phyloP scores from a whole-genome alignment of 2,888 invertebrate species.

The Sminthurides aquaticus region DNA sequence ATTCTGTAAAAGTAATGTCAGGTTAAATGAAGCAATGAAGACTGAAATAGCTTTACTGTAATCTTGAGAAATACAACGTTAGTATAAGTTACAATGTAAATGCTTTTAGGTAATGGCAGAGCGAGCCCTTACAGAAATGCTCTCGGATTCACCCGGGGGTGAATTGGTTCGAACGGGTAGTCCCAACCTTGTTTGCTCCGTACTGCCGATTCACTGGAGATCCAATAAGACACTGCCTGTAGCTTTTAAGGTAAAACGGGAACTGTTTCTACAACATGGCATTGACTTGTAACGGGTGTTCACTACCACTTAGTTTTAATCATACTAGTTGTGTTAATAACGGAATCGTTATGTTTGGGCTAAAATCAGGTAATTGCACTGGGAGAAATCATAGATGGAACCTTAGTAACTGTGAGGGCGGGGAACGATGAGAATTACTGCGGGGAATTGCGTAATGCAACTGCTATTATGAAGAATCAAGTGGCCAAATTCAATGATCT shows the following conservation, averaged over 20 bases:
- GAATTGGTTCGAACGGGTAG: slow-evolving; percentile 90
- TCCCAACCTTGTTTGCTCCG: slow-evolving; percentile 86
- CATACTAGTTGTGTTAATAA: too few species aligned
- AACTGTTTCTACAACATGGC: neutral
- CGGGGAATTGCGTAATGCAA: slow-evolving; percentile 85
- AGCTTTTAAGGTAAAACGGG: slow-evolving; percentile 91
- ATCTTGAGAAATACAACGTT: too few species aligned
- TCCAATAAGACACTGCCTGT: slow-evolving; percentile 94
- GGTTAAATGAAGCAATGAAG: too few species aligned
- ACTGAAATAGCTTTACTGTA: too few species aligned
- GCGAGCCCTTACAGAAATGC: slow-evolving; percentile 70
- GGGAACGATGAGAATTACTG: slow-evolving; percentile 97
- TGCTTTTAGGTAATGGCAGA: slow-evolving; percentile 56
- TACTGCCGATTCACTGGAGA: slow-evolving; percentile 90
- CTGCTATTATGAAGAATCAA: slow-evolving; percentile 92
- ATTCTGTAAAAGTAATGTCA: neutral
- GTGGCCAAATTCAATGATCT: slow-evolving; percentile 97
- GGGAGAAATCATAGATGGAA: slow-evolving; percentile 88
- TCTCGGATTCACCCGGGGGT: slow-evolving; percentile 78
- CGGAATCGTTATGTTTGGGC: too few species aligned
- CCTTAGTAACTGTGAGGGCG: slow-evolving; percentile 83
- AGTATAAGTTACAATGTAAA: too few species aligned
- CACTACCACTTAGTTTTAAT: too few species aligned
- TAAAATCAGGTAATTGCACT: slow-evolving; percentile 65
- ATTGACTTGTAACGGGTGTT: neutral